phyloP scores from a whole-genome alignment of 2,888 invertebrate species.

The Podotricha telesiphe region DNA sequence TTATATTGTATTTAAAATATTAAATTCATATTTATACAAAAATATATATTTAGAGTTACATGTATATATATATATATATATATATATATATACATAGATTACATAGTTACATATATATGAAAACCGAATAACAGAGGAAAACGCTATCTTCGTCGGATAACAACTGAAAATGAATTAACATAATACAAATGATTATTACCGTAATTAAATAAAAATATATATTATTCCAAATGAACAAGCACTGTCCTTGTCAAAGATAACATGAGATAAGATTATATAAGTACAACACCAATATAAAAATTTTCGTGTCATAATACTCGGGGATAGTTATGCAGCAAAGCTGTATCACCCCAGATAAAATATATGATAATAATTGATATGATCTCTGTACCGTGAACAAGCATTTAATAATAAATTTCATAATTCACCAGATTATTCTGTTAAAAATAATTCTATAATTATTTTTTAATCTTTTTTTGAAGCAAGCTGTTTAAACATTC shows the following conservation, averaged over 20 bases:
- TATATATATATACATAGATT: too few relatives aligned
- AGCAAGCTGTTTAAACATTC: not conserved
- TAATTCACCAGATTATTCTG: constrained; percentile 1
- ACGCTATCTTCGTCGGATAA: not conserved
- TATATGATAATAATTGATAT: not conserved
- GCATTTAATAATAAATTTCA: constrained; percentile 9
- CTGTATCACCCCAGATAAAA: too few relatives aligned
- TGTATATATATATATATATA: too few relatives aligned
- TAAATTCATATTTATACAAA: too few relatives aligned
- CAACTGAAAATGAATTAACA: not conserved
- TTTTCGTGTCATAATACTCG: constrained; percentile 4
- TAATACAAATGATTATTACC: too few relatives aligned
- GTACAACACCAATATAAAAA: not conserved
- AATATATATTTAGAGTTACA: too few relatives aligned
- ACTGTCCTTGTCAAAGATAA: constrained; percentile 1
- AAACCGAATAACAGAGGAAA: too few relatives aligned
- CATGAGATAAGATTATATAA: not conserved
- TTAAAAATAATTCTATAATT: not conserved
- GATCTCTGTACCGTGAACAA: not conserved
- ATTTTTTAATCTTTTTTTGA: not conserved
- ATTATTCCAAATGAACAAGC: not conserved
- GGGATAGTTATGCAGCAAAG: not conserved
- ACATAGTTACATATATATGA: too few relatives aligned
- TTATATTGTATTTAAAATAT: too few relatives aligned
- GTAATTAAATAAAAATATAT: not conserved